phyloP scores from a whole-genome alignment of 2,888 invertebrate genomes.

The Cryptosula pallasiana region DNA sequence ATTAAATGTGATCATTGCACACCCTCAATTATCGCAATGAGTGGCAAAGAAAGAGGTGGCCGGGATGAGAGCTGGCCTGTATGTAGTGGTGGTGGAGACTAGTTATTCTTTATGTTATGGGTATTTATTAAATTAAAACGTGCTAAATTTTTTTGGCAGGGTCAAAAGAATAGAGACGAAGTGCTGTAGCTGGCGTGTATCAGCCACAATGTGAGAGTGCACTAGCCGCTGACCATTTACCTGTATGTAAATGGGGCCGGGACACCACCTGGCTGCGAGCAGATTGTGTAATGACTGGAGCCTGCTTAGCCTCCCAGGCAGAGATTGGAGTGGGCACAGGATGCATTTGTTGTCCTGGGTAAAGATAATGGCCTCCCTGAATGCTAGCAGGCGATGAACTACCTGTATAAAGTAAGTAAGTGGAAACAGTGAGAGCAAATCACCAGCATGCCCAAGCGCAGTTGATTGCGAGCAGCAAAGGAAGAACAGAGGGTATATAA shows the following conservation, averaged over 20 bases:
- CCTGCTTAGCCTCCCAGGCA: conserved; percentile 79
- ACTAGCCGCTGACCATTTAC: conserved; percentile 64
- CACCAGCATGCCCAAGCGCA: neutral
- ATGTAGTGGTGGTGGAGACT: too few species aligned
- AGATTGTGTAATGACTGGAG: conserved; percentile 92
- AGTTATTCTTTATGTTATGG: too few species aligned
- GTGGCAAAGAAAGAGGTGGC: too few species aligned
- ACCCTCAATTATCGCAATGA: too few species aligned
- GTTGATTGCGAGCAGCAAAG: neutral
- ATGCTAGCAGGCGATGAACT: conserved; percentile 11
- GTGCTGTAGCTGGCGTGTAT: too few species aligned
- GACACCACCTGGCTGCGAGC: conserved; percentile 90
- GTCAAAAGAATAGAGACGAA: too few species aligned
- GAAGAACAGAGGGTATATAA: neutral
- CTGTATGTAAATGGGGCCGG: conserved; percentile 89
- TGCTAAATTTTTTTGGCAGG: too few species aligned
- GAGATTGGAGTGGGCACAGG: conserved; percentile 64
- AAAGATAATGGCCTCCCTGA: neutral
- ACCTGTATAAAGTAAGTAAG: neutral
- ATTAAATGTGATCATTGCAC: too few species aligned
- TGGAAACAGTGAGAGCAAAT: neutral
- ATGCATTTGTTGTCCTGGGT: neutral
- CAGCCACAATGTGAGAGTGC: too few species aligned
- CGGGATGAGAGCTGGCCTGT: too few species aligned
- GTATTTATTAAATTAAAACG: too few species aligned